Base-by-base conservation (phyloP, 2,888 invertebrate genomes). In the Cynaeus angustus region DNA sequence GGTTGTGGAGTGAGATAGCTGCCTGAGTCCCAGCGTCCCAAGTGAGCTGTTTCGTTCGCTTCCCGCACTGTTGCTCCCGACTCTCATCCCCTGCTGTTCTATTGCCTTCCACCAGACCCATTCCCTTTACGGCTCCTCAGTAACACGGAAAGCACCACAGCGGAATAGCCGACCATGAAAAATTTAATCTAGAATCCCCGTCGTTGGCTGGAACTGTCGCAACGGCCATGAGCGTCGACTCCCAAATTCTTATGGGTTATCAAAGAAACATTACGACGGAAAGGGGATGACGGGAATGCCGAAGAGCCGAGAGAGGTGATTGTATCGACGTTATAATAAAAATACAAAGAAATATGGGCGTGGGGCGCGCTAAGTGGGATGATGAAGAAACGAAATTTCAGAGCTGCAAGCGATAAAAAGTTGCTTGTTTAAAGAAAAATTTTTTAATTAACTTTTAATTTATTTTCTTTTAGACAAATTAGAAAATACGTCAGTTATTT, bases 131-230 rank as follows among this genome's bases (percentile, higher is more conserved):
- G 76, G 74, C 74, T 71, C 73, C 75, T 70, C 74, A 68, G 72
- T 71, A 74, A 73, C 74, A 68, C 71, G 74, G 52, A 62, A 56
- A 74, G 74, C 74, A 75, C 75, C 77, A 74, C 76, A 75, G 67
- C 73, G 75, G 74, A 77, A 79, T 75, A 71, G 73, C 74, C 75
- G 76, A 76, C 80, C 80, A 81, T 81, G 81, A 81, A 82, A 82
- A 82, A 82, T 82, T 82, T 82, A 82, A 82, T 82, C 81, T 80
- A 79, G 78, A 78, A 73, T 73, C 75, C 78, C 74, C 72, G 75
- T 69, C 70, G 76, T 77, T 74, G 48, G 75, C 75, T 80, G 79
- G 78, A 80, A 80, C 77, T 78, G 78, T 80, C 80, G 79, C 78
- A 77, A 76, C 77, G 77, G 75, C 78, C 75, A 74, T 53, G 43